Base-by-base conservation (phyloP, 2,113 vertebrate species). In the Leptocoma aspasia region DNA sequence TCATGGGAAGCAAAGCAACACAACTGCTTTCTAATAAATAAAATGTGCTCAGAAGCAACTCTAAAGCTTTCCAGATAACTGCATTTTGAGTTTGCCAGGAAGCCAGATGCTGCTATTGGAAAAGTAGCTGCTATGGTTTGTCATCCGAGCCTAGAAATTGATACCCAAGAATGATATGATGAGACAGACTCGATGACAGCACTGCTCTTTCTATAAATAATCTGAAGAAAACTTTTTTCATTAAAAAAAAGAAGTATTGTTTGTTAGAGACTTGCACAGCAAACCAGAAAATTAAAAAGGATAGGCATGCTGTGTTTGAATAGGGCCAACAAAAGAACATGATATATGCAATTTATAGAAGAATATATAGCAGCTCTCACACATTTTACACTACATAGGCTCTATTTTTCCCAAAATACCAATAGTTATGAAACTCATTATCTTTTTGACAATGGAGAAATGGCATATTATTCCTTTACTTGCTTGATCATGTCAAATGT, bases 81-180 rank as follows among this genome's bases (percentile, higher is more conserved):
- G 65, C 86, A 82, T 96, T 96, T 91, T 0, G 7, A 71, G 69
- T 95, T 96, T 98, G 97, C 97, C 97, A 98, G 97, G 45, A 86
- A 97, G 79, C 95, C 97, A 98, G 97, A 97, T 98, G 97, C 97
- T 97, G 96, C 97, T 97, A 90, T 97, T 96, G 97, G 96, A 96
- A 98, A 98, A 98, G 97, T 84, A 92, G 97, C 96, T 98, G 97
- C 97, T 96, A 89, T 85, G 92, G 97, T 97, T 98, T 97, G 97
- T 97, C 97, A 97, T 97, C 96, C 26, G 79, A 95, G 94, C 82
- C 96, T 95, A 94, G 96, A 92, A 95, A 97, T 91, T 95, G 96
- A 96, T 97, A 96, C 93, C 92, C 96, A 97, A 90, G 86, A 94
- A 96, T 78, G 95, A 97, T 94, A 90, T 37, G 93, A 90, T 92